Evolutionary conservation across 2,113 vertebrate genomes (phyloP), one percentile per base, ranked within the genome.

Genomic region (Spilogale gracilis): DNA sequence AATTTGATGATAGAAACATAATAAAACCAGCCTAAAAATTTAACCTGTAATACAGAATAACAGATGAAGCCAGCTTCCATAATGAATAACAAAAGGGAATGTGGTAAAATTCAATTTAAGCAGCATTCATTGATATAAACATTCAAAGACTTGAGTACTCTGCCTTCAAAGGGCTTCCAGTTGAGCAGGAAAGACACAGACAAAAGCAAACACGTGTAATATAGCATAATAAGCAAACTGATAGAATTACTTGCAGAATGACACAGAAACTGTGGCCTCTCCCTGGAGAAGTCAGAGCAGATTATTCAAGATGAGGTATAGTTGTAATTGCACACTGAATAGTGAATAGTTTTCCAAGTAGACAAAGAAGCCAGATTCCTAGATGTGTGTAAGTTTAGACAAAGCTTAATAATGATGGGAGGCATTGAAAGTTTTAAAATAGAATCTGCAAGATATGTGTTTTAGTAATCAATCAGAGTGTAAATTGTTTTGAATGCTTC

Each of bases 151-250:
- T 20, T 56, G 9, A 38, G 8, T 10, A 23, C 3, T 13, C 9
- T 96, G 16, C 11, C 56, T 97, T 96, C 87, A 91, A 90, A 95
- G 16, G 0, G 45, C 20, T 84, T 83, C 27, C 6, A 74, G 8
- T 38, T 58, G 80, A 83, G 32, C 38, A 69, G 25, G 2, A 93
- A 32, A 85, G 48, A 6, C 30, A 50, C n/a, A n/a, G 0, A 17
- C 20, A 10, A 27, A 73, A 65, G 76, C 4, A 73, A 84, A 85
- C 60, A 48, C 43, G 76, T 56, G 38, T 0, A 73, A 58, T n/a
- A 18, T 1, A n/a, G 74, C 48, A 45, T 16, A 25, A 54, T n/a
- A 79, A 21, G 3, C 54, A 10, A 76, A 69, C 11, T 5, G 20
- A 65, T 30, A 83, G 20, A 91, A 45, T 50, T 25, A 43, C 5